These are phyloP conservation scores for Melipona bicolor DNA, from an alignment of 2,888 invertebrate species.

Conservation along the genomic window DNA sequence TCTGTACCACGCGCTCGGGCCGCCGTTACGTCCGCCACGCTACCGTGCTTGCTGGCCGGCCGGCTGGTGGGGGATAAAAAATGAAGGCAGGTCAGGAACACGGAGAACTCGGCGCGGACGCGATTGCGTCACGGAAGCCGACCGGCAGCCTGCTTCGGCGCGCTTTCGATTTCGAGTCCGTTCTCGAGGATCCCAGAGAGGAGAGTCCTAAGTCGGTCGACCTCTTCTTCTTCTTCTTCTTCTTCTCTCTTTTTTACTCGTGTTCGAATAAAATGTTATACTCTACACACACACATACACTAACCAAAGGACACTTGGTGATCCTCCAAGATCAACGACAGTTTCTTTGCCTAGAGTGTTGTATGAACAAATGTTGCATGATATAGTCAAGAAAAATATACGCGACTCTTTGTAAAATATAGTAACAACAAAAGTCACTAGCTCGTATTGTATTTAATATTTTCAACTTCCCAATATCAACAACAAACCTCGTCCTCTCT, in stretches of 20 bases:
- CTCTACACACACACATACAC: too few relatives aligned
- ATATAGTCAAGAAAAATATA: too few relatives aligned
- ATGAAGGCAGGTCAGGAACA: conserved; percentile 73
- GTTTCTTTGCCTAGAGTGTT: too few relatives aligned
- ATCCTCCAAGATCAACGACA: too few relatives aligned
- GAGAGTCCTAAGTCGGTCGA: conserved; percentile 25
- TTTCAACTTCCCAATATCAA: too few relatives aligned
- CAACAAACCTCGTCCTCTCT: not conserved
- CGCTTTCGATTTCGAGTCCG: conserved; percentile 47
- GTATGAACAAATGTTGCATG: too few relatives aligned
- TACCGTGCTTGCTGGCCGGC: conserved; percentile 13
- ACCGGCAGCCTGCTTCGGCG: conserved; percentile 34
- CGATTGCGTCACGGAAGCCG: conserved; percentile 66
- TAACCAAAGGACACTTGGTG: too few relatives aligned
- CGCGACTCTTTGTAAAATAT: too few relatives aligned
- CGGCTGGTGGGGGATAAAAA: conserved; percentile 62
- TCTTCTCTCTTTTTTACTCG: not conserved
- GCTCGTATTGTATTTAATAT: too few relatives aligned
- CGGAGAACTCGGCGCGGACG: conserved; percentile 42
- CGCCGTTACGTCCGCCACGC: conserved; percentile 43
- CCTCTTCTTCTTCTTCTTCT: not conserved
- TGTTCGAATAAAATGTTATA: not conserved
- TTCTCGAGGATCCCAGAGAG: conserved; percentile 35
- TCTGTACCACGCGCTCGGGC: conserved; percentile 15
- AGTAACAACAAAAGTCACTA: too few relatives aligned